phyloP scores from a whole-genome alignment of 2,888 invertebrate genomes.

The Ornithoptera alexandrae region DNA sequence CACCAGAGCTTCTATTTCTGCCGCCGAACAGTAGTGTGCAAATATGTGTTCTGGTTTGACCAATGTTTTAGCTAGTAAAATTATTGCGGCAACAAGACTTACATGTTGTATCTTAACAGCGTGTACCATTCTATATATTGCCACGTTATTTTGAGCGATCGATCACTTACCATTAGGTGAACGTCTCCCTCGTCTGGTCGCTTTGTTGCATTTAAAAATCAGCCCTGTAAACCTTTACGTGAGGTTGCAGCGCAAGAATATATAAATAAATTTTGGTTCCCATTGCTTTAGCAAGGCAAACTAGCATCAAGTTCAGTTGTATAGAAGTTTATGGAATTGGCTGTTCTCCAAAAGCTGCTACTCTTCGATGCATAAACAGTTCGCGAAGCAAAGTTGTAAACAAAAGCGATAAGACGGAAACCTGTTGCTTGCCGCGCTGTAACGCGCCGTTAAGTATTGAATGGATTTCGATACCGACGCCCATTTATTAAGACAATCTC shows the following conservation, averaged over 20 bases:
- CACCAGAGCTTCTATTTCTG: no score
- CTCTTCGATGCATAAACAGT: conserved; percentile 5
- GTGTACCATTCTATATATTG: no score
- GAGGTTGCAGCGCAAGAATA: background rate
- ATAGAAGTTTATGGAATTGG: conserved; percentile 2
- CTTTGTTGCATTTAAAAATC: background rate
- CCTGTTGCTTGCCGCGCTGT: conserved; percentile 19
- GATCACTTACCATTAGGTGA: no score
- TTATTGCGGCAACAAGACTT: no score
- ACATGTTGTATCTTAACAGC: no score
- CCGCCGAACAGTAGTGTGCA: no score
- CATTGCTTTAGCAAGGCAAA: background rate
- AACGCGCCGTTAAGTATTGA: conserved; percentile 11
- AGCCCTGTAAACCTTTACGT: background rate
- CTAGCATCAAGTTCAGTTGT: background rate
- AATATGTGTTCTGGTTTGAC: no score
- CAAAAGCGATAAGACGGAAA: conserved; percentile 3
- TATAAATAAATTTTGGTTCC: background rate
- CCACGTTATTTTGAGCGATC: no score
- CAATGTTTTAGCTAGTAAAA: no score
- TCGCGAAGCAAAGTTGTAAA: background rate
- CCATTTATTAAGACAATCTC: background rate
- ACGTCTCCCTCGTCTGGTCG: no score
- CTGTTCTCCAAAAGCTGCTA: conserved; percentile 3
- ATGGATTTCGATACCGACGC: background rate